Percentiles rank a stretch among this genome's conserved stretches.
These are phyloP conservation scores for Nipponacmea schrenckii DNA, from an alignment of 2,888 invertebrate species.

Conservation along the genomic window DNA sequence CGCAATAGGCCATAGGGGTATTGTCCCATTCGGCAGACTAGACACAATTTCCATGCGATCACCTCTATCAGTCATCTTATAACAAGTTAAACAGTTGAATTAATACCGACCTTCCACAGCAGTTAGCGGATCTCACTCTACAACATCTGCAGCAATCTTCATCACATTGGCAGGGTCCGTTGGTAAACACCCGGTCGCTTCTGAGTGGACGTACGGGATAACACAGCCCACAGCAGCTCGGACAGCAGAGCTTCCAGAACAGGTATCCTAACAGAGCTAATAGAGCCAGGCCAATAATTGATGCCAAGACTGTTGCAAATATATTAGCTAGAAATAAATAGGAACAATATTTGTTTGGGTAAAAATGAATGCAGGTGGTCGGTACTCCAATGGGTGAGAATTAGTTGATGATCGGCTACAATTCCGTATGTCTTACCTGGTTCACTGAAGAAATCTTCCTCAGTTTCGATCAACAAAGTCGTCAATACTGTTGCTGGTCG, in stretches of 20 bases:
- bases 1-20: too few relatives aligned
- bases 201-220: not conserved
- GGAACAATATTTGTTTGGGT: too few relatives aligned
- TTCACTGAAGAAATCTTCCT: not conserved
- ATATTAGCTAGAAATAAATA: conserved; percentile 11
- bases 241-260: conserved; percentile 16
- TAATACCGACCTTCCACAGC: not conserved
- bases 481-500: too few relatives aligned
- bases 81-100: too few relatives aligned
- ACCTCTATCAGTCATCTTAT: too few relatives aligned
- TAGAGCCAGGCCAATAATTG: conserved; percentile 6
- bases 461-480: too few relatives aligned
- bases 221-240: not conserved
- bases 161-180: not conserved
- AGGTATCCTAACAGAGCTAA: conserved; percentile 11
- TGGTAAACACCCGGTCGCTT: not conserved
- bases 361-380: too few relatives aligned
- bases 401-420: too few relatives aligned
- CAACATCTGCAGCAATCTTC: not conserved
- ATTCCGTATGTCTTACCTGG: not conserved
- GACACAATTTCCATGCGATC: too few relatives aligned
- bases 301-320: not conserved
- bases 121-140: not conserved
- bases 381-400: too few relatives aligned
- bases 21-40: too few relatives aligned